A percentile compares a stretch with the other conserved stretches of the same genome.
These are phyloP conservation scores for Colinus virginianus DNA, from an alignment of 2,113 vertebrate species.

Conservation along the genomic window DNA sequence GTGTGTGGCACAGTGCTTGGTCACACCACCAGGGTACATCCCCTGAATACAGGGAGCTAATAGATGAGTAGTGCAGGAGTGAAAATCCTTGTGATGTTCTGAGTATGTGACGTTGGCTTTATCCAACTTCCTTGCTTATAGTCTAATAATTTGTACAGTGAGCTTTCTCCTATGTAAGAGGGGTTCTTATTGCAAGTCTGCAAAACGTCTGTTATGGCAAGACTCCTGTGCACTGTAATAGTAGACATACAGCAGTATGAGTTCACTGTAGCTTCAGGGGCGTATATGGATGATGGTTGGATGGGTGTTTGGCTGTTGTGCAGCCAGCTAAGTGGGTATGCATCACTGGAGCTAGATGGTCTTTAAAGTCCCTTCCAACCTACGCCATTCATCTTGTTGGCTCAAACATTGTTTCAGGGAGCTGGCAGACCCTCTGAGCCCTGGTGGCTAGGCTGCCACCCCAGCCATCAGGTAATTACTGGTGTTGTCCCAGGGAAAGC, in stretches of 20 bases:
- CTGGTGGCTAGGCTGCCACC: neutral
- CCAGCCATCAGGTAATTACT: neutral
- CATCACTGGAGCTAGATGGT: no score
- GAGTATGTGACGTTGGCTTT: neutral
- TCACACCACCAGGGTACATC: neutral
- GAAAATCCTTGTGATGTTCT: neutral
- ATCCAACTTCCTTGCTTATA: neutral
- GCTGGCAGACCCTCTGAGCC: neutral
- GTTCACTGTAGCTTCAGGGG: neutral
- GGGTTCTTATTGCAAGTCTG: neutral
- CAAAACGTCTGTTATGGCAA: neutral
- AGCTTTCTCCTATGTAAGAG: neutral
- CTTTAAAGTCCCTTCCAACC: no score
- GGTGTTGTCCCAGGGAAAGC: neutral
- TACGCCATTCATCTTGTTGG: neutral
- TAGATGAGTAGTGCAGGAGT: neutral
- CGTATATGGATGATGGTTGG: neutral
- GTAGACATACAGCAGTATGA: neutral
- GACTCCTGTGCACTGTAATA: neutral
- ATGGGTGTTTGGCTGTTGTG: neutral
- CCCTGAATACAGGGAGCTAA: neutral
- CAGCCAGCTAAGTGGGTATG: neutral
- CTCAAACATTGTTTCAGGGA: fast-evolving
- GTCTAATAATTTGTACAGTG: neutral
- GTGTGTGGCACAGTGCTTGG: neutral